Evolutionary conservation across 1,140 invertebrate species (phyloP).

Genomic region (Macrosteles quadrilineatus): DNA sequence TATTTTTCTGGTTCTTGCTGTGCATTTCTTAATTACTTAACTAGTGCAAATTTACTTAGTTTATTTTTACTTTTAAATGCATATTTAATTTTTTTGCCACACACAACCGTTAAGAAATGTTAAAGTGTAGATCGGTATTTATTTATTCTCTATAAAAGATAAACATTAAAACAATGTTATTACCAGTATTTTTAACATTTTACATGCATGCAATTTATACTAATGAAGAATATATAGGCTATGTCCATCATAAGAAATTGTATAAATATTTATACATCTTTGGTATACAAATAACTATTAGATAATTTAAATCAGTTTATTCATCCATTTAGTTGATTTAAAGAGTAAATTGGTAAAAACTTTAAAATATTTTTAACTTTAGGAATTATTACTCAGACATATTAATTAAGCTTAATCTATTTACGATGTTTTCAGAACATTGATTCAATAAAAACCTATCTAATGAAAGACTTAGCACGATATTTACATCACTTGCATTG

Average conservation of each 20-base stretch:
- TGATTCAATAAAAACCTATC: neutral
- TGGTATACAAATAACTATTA: no score
- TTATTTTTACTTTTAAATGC: no score
- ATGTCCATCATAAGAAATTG: neutral
- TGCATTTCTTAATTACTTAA: no score
- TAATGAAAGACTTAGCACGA: constrained; percentile 8
- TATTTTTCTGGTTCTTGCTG: no score
- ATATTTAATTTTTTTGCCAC: no score
- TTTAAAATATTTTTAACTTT: neutral
- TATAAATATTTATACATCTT: neutral
- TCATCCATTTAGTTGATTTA: no score
- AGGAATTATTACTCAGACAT: neutral
- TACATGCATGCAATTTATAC: neutral
- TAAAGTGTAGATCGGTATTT: no score
- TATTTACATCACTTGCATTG: neutral
- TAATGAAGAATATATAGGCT: neutral
- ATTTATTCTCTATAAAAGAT: no score
- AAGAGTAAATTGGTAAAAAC: neutral
- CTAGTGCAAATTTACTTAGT: no score
- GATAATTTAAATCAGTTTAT: no score
- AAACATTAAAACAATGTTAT: neutral
- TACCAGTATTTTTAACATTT: neutral
- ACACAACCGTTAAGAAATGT: no score
- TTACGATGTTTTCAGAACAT: neutral
- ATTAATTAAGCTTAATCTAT: neutral